Conservation (phyloP, 2,113 vertebrate genomes). For the Polypterus senegalus region DNA sequence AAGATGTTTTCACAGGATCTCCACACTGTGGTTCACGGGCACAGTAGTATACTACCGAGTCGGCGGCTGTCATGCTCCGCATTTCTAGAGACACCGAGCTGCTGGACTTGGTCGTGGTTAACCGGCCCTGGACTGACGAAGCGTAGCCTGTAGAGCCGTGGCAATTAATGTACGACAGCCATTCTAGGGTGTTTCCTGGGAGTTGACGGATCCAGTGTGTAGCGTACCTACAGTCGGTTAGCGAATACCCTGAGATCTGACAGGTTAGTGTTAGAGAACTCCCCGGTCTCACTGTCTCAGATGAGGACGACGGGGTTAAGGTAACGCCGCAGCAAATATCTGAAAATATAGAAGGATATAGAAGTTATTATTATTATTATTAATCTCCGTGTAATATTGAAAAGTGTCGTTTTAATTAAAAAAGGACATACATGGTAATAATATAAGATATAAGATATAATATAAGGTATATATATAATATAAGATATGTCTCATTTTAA, state of each 20-base stretch:
- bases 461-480: no score
- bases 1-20: not conserved
- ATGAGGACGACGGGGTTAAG: not conserved
- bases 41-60: constrained; percentile 15
- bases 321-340: no score
- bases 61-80: not conserved
- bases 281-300: not conserved
- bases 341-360: no score
- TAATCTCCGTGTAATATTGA: no score
- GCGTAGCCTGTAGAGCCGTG: not conserved
- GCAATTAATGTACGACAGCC: not conserved
- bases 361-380: no score
- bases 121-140: not conserved
- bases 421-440: no score
- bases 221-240: not conserved
- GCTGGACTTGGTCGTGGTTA: not conserved
- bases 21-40: not conserved
- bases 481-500: no score
- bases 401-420: no score
- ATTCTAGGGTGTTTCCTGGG: not conserved
- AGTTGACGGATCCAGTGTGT: not conserved
- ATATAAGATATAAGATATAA: no score
- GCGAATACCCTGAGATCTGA: not conserved
- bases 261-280: not conserved
- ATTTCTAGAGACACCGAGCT: constrained; percentile 4